Evolutionary conservation across 2,113 vertebrate species (phyloP), one percentile per base, ranked within the genome.

Genomic region (Lagopus leucura): DNA sequence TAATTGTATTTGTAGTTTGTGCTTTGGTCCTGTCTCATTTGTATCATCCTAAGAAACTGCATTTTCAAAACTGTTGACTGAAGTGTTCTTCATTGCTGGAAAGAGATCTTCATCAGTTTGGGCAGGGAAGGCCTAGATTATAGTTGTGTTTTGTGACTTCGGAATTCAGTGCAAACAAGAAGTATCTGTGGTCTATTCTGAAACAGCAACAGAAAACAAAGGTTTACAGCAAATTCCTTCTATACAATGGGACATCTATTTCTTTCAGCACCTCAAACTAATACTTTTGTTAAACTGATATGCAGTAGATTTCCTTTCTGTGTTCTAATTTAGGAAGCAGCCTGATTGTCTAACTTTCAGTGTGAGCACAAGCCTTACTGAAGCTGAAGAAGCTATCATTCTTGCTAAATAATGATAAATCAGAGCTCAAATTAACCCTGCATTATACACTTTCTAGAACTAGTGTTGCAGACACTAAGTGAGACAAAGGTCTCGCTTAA

Each of bases 241-340:
- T 8, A 2, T n/a, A 22, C 6, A 40, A 11, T 0, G 2, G 19
- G 7, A 70, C 0, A 0, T 11, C 8, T 25, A 79, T 65, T 80
- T 66, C 16, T 20, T 15, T 78, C 34, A 32, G 13, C 27, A 43
- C 2, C 24, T 7, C 4, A 10, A 52, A 48, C 32, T 1, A 1
- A 42, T 66, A 18, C 3, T 17, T 7, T 2, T 2, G 6, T 73
- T 81, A 60, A 94, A 73, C 17, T 6, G 17, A 5, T 6, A 32
- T 36, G 38, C 5, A 30, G 27, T 24, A 66, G 17, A 48, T 71
- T 89, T 67, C 1, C 16, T 19, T 3, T 71, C 69, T 64, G 34
- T 11, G 70, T 63, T 85, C 57, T n/a, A 36, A 61, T 81, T 86
- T 85, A 78, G 25, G 25, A 65, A 84, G 38, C 43, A 45, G 4